Evolutionary conservation across 2,113 vertebrate genomes (phyloP).

Genomic region (Sminthopsis crassicaudata): DNA sequence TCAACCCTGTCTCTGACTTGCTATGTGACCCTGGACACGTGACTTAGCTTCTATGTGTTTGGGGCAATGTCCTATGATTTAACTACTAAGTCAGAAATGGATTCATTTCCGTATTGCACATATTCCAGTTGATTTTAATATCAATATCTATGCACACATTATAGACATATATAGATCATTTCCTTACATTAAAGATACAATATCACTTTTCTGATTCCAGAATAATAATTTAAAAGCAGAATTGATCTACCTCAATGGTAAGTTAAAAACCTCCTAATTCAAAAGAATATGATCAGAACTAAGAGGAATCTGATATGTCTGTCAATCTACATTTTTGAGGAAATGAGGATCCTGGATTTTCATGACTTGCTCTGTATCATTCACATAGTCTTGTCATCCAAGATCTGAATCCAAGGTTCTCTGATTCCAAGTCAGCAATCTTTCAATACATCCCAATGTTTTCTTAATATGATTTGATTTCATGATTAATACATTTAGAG

Average conservation of each 20-base stretch:
- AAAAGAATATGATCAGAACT: background rate
- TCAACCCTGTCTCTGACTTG: background rate
- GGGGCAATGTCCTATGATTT: background rate
- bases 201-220: background rate
- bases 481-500: background rate
- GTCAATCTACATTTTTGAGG: background rate
- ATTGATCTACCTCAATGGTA: background rate
- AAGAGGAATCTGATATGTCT: background rate
- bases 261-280: background rate
- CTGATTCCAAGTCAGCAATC: background rate
- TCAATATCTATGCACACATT: background rate
- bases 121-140: background rate
- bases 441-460: background rate
- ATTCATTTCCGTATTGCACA: background rate
- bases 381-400: background rate
- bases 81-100: background rate
- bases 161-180: background rate
- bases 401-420: background rate
- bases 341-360: background rate
- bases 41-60: background rate
- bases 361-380: background rate
- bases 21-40: background rate
- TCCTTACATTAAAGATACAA: background rate
- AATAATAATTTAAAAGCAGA: background rate
- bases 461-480: background rate